Conservation (phyloP, 1,140 invertebrate genomes). For the Elymnias hypermnestra region DNA sequence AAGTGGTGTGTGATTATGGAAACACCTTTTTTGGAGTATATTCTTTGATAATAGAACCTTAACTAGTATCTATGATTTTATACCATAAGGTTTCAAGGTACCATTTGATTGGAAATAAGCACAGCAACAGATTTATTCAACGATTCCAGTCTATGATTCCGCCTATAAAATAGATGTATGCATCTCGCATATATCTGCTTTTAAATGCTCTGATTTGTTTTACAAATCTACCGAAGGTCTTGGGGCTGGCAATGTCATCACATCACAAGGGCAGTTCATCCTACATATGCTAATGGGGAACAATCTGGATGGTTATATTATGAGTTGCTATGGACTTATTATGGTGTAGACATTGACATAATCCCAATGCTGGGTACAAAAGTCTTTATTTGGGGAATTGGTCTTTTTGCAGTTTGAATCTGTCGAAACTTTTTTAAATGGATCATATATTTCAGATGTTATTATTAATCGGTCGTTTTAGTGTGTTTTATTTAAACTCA, state of each 20-base stretch:
- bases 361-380: no score
- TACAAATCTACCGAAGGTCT: conserved; percentile 36
- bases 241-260: conserved; percentile 27
- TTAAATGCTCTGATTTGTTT: conserved; percentile 34
- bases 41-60: no score
- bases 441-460: no score
- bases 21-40: no score
- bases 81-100: conserved; percentile 1
- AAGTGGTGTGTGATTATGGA: no score
- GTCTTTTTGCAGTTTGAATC: no score
- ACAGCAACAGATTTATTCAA: conserved; percentile 19
- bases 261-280: conserved; percentile 22
- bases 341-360: no score
- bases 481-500: no score
- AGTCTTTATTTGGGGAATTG: no score
- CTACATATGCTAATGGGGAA: conserved; percentile 22
- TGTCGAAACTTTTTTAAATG: no score
- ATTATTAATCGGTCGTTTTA: no score
- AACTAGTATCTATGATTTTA: no score
- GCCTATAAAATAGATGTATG: conserved; percentile 24
- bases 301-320: conserved; percentile 17
- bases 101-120: conserved; percentile 13
- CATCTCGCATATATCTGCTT: conserved; percentile 28
- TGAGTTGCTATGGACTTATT: conserved; percentile 9
- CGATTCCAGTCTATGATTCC: conserved; percentile 25